phyloP scores from a whole-genome alignment of 2,888 invertebrate genomes.

The Capitulum mitella region DNA sequence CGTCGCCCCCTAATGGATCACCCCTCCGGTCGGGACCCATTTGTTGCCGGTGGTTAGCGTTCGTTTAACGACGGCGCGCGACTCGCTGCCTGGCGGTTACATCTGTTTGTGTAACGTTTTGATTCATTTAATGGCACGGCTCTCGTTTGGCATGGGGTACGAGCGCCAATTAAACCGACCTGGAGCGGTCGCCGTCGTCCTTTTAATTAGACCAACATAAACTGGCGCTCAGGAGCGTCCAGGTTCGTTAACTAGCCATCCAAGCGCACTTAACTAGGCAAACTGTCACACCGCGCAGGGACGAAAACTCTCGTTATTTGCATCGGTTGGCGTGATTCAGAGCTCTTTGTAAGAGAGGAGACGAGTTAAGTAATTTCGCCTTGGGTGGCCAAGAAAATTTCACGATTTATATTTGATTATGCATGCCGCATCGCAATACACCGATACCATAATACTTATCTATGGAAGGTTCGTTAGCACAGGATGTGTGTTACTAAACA shows the following conservation, averaged over 20 bases:
- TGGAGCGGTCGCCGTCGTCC: background rate
- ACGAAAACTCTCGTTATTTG: too few relatives aligned
- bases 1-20: background rate
- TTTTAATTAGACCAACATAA: background rate
- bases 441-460: too few relatives aligned
- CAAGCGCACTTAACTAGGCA: background rate
- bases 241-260: background rate
- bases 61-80: background rate
- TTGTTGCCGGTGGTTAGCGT: background rate
- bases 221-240: background rate
- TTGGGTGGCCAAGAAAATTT: too few relatives aligned
- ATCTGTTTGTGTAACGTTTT: background rate
- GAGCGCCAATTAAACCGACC: background rate
- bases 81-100: background rate
- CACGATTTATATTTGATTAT: too few relatives aligned
- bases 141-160: background rate
- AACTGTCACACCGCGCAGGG: background rate
- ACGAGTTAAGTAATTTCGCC: too few relatives aligned
- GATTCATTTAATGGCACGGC: background rate
- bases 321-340: too few relatives aligned
- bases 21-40: background rate
- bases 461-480: too few relatives aligned
- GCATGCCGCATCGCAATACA: too few relatives aligned
- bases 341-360: too few relatives aligned
- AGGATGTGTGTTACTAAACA: too few relatives aligned